phyloP scores from a whole-genome alignment of 2,888 invertebrate genomes.

The Dermolepida albohirtum region DNA sequence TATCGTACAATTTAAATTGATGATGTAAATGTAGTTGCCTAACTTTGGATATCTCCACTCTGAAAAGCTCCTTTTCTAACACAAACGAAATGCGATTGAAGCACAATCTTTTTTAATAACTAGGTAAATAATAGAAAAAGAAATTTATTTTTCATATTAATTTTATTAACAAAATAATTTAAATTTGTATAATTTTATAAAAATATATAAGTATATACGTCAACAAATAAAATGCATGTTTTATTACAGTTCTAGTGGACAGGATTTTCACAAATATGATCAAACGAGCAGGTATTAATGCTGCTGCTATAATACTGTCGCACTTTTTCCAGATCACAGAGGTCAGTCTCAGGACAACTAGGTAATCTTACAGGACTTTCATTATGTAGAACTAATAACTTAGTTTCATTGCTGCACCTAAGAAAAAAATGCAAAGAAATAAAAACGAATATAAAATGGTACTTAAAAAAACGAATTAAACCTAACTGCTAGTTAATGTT shows the following conservation, averaged over 20 bases:
- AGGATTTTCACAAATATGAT: slow-evolving; percentile 71
- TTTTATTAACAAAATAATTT: too few species aligned
- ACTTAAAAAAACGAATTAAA: too few species aligned
- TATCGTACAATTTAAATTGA: too few species aligned
- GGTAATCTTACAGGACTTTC: slow-evolving; percentile 77
- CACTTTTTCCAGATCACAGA: slow-evolving; percentile 75
- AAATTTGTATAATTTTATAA: background rate
- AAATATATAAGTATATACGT: slow-evolving; percentile 11
- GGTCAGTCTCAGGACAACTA: slow-evolving; percentile 71
- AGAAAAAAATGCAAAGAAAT: slow-evolving; percentile 17
- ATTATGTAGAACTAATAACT: slow-evolving; percentile 79
- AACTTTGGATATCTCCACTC: too few species aligned
- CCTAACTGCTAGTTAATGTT: too few species aligned
- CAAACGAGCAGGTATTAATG: slow-evolving; percentile 75
- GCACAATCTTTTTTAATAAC: too few species aligned
- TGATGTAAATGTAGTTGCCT: too few species aligned
- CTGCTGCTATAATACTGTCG: slow-evolving; percentile 70
- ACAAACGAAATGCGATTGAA: too few species aligned
- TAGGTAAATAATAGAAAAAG: too few species aligned
- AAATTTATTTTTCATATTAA: too few species aligned
- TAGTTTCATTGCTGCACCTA: slow-evolving; percentile 59
- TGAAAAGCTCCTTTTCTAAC: too few species aligned
- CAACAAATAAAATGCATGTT: background rate
- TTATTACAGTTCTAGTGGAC: background rate
- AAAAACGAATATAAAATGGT: too few species aligned